Evolutionary conservation across 2,113 vertebrate genomes (phyloP).

Genomic region (Odontesthes bonariensis): DNA sequence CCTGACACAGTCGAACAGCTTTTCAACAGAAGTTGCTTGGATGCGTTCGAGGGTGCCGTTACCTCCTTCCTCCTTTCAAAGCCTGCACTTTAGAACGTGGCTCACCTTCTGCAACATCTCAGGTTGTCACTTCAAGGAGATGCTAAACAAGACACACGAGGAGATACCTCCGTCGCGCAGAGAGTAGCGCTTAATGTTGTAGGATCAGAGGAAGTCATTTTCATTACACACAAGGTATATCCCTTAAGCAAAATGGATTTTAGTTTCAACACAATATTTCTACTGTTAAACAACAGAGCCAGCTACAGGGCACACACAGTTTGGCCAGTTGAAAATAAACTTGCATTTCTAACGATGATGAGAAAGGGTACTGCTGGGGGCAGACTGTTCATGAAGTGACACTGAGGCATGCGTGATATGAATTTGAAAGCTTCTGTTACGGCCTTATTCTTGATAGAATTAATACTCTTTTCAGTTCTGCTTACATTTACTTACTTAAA

Average conservation of each 20-base stretch:
- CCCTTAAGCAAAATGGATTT: not conserved
- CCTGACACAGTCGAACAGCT: slow-evolving; percentile 2
- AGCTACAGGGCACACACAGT: not conserved
- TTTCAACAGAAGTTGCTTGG: slow-evolving; percentile 15
- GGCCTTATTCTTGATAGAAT: slow-evolving; percentile 32
- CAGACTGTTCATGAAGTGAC: slow-evolving; percentile 36
- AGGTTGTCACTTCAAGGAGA: slow-evolving; percentile 24
- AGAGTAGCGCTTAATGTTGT: slow-evolving; percentile 10
- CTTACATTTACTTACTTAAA: slow-evolving; percentile 26
- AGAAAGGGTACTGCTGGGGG: slow-evolving; percentile 4
- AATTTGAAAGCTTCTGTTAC: slow-evolving; percentile 26
- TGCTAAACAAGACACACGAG: slow-evolving; percentile 34
- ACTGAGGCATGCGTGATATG: not conserved
- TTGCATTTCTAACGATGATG: slow-evolving; percentile 32
- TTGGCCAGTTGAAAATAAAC: not conserved
- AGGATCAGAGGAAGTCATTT: slow-evolving; percentile 10
- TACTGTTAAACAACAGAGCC: not conserved
- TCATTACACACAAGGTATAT: not conserved
- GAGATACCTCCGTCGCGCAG: slow-evolving; percentile 6
- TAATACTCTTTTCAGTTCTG: slow-evolving; percentile 29
- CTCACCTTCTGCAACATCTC: slow-evolving; percentile 5
- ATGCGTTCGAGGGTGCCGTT: not conserved
- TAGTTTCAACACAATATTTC: not conserved
- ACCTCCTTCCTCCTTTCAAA: slow-evolving; percentile 23
- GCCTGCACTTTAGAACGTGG: slow-evolving; percentile 9